These are phyloP conservation scores for Epinotia bilunana DNA, from an alignment of 2,888 invertebrate genomes.

Conservation along the genomic window DNA sequence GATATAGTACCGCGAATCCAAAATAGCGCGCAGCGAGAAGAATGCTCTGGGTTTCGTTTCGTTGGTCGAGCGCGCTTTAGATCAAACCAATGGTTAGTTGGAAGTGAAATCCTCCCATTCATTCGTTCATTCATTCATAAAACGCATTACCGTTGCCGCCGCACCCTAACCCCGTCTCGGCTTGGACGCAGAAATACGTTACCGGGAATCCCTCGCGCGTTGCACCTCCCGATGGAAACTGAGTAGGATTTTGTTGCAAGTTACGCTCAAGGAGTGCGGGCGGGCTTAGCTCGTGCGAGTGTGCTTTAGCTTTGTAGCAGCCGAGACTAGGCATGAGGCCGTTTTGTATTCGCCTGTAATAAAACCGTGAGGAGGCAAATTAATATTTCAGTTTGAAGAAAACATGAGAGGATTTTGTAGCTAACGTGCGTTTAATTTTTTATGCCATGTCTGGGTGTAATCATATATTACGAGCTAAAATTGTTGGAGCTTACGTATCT, in stretches of 20 bases:
- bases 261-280: conserved; percentile 67
- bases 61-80: conserved; percentile 61
- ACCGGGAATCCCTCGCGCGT: conserved; percentile 64
- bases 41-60: conserved; percentile 45
- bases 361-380: conserved; percentile 62
- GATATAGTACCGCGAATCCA: conserved; percentile 22
- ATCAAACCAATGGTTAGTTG: conserved; percentile 71
- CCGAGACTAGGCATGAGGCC: conserved; percentile 58
- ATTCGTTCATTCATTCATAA: conserved; percentile 78
- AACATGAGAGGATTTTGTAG: conserved; percentile 22
- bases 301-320: conserved; percentile 65
- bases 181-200: conserved; percentile 70
- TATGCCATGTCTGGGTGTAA: not conserved
- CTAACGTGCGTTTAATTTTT: conserved; percentile 2
- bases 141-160: conserved; percentile 72
- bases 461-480: not conserved
- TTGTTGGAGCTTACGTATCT: not conserved
- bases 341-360: conserved; percentile 69
- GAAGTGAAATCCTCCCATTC: conserved; percentile 77
- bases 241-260: conserved; percentile 73
- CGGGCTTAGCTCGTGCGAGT: conserved; percentile 64
- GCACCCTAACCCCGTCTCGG: conserved; percentile 65
- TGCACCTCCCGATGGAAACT: conserved; percentile 72
- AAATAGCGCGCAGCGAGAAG: conserved; percentile 33
- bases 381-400: conserved; percentile 54